Evolutionary conservation across 2,113 vertebrate genomes (phyloP), one percentile per base, ranked within the genome.

Genomic region (Poecilia latipinna): DNA sequence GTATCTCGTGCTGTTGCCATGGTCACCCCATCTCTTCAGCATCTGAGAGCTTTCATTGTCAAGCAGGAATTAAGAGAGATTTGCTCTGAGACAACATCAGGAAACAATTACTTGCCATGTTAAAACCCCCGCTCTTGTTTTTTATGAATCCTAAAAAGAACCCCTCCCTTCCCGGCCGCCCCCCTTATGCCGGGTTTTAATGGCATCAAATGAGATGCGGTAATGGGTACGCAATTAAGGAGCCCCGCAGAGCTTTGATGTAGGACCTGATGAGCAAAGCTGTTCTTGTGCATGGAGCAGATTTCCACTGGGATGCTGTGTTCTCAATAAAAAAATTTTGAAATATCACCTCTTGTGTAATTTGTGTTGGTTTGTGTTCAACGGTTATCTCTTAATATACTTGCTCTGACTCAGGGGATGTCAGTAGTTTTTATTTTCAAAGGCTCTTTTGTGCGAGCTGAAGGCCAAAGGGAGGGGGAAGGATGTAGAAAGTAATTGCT

Each of bases 1-100:
- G 67, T 74, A 88, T 82, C 81, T 87, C 66, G 75, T 81, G 64
- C 68, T 75, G 90, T 93, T 93, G 86, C 88, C 86, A 91, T 92
- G 86, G 92, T 85, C 77, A 93, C 89, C 63, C 29, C 67, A 88
- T 93, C 87, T 73, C 90, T 89, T 91, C 92, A 88, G 90, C 89
- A 92, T 93, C 90, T 74, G 75, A 82, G 33, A 72, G 68, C 76
- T 71, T 84, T 89, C 71, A 79, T 71, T 72, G 64, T 54, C 77
- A 65, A 67, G 39, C 79, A 70, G 80, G 79, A 83, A 78, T 74
- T 70, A 77, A 78, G 54, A 37, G 74, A 79, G 85, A 80, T 83
- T 77, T 88, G 57, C 74, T 79, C 64, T 51, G 74, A 80, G 17
- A 78, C 80, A 29, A 74, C 77, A 80, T 86, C 73, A 80, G 79